Evolutionary conservation across 1,140 invertebrate species (phyloP).

Genomic region (Drosophila mauritiana): DNA sequence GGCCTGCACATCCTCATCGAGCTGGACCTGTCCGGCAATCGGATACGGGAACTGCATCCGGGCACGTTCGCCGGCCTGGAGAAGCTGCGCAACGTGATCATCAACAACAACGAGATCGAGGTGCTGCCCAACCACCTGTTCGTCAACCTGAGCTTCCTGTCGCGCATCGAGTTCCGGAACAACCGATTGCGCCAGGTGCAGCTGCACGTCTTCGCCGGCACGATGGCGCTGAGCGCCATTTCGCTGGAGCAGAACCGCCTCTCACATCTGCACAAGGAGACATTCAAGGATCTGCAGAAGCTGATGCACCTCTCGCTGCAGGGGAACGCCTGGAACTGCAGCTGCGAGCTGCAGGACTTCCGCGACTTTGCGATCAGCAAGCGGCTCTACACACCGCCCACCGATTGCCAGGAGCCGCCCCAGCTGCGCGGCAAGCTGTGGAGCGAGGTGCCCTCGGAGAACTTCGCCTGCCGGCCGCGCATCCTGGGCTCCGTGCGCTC

Average conservation of each 20-base stretch:
- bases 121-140: conserved; percentile 91
- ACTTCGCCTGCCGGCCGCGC: conserved; percentile 93
- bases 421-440: conserved; percentile 89
- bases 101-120: conserved; percentile 90
- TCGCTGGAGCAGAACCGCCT: conserved; percentile 90
- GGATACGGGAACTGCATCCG: conserved; percentile 88
- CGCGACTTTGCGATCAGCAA: conserved; percentile 90
- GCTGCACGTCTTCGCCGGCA: conserved; percentile 89
- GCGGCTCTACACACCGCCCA: conserved; percentile 90
- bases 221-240: conserved; percentile 88
- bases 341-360: conserved; percentile 92
- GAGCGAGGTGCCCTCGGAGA: conserved; percentile 88
- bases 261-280: conserved; percentile 87
- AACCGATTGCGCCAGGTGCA: conserved; percentile 90
- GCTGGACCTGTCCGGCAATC: conserved; percentile 92
- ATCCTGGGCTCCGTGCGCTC: conserved; percentile 87
- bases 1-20: conserved; percentile 92
- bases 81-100: conserved; percentile 88
- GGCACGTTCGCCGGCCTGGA: conserved; percentile 89
- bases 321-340: conserved; percentile 95
- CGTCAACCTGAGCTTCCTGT: conserved; percentile 89
- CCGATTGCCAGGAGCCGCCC: conserved; percentile 89
- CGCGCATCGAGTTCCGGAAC: conserved; percentile 90
- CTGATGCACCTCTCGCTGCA: conserved; percentile 91
- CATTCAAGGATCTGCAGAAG: conserved; percentile 87